Evolutionary conservation across 2,113 vertebrate species (phyloP).

Genomic region (Cnemophilus loriae): DNA sequence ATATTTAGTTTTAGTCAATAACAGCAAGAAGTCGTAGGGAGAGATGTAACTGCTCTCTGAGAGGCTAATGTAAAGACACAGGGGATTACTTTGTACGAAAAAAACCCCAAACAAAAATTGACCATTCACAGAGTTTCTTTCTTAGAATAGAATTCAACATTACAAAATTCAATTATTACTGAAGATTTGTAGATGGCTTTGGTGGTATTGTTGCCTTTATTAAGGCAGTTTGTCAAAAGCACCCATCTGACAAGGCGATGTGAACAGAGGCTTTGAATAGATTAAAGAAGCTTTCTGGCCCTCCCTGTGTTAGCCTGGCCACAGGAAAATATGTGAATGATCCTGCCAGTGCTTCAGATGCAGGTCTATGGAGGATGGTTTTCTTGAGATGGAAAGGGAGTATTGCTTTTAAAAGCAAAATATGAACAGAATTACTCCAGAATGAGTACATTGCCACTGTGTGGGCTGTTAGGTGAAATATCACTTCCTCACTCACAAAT

Average conservation of each 20-base stretch:
- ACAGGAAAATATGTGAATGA: not conserved
- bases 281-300: not conserved
- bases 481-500: not conserved
- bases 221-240: not conserved
- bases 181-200: not conserved
- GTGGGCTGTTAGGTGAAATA: not conserved
- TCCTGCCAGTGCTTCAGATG: not conserved
- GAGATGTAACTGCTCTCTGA: not conserved
- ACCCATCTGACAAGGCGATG: not conserved
- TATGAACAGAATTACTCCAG: not conserved
- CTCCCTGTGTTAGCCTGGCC: not conserved
- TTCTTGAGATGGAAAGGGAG: not conserved
- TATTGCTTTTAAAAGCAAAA: not conserved
- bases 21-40: not conserved
- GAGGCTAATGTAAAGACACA: not conserved
- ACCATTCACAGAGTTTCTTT: not conserved
- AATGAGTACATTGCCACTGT: not conserved
- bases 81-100: not conserved
- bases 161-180: not conserved
- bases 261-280: not conserved
- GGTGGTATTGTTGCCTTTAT: not conserved
- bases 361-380: not conserved
- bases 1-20: not conserved
- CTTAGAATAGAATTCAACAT: not conserved
- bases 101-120: not conserved